Base-by-base conservation (phyloP, 2,888 invertebrate species). In the Lochmaea crataegi region DNA sequence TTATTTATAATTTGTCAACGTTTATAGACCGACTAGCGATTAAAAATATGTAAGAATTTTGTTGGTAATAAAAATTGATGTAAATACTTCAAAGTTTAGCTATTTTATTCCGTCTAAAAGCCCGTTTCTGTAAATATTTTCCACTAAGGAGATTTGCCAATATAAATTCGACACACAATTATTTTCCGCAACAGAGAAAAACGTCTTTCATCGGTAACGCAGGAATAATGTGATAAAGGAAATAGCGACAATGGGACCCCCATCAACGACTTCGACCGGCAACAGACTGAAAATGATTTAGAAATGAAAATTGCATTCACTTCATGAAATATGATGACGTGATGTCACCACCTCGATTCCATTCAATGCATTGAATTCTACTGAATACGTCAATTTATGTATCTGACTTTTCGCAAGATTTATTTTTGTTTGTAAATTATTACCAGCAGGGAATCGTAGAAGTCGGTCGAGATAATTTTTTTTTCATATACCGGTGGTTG, bases 281-380 rank as follows among this genome's bases (percentile, higher is more conserved):
- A 83, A 83, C 83, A 82, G 85, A 83, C 81, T 83, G 83, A 80
- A 84, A 83, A 83, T 84, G 84, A 84, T 84, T 84, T 84, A 85
- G 82, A 80, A 81, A 80, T 79, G 81, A 80, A 79, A 80, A 81
- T 53, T 80, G 82, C 81, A 81, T 82, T 82, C 83, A 83, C 76
- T 67, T 76, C 74, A 75, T 84, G 82, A 84, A 80, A 83, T 84
- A 84, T 83, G 82, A 81, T 63, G 75, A 74, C 71, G 70, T 60
- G 74, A 80, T 82, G 83, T 82, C 83, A 82, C 82, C 83, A 82
- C 82, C 81, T 80, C 81, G 72, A 80, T 82, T 80, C 81, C 78
- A 83, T 83, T 82, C 82, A 83, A 77, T 80, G 83, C 82, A 84
- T 84, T 82, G 82, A 81, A 83, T 83, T 83, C 83, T 79, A 82